Evolutionary conservation across 2,113 vertebrate species (phyloP).

Genomic region (Microcebus griseorufus): DNA sequence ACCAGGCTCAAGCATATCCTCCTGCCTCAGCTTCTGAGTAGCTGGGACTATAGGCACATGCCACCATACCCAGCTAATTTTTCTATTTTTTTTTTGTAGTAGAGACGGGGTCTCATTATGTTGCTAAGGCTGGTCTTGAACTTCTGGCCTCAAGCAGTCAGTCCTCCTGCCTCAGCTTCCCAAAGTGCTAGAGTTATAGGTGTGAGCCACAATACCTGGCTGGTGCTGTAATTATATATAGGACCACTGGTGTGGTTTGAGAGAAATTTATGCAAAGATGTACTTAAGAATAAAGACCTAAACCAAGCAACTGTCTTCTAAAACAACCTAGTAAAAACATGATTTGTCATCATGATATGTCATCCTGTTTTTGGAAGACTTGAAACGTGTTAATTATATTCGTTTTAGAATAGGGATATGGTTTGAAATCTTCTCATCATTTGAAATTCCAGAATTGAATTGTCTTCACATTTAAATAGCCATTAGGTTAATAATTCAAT

Average conservation of each 20-base stretch:
- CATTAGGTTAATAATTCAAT: background rate
- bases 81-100: no score
- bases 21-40: no score
- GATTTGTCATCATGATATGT: background rate
- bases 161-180: no score
- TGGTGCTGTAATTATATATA: background rate
- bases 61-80: no score
- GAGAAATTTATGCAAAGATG: background rate
- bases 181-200: no score
- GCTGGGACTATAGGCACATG: no score
- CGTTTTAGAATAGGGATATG: background rate
- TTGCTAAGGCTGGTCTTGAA: no score
- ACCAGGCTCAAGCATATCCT: no score
- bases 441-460: background rate
- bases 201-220: no score
- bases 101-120: no score
- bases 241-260: background rate
- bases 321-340: background rate
- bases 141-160: no score
- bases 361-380: background rate
- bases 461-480: conserved; percentile 1
- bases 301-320: background rate
- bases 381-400: background rate
- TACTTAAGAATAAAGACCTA: background rate
- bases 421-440: background rate